phyloP scores from a whole-genome alignment of 2,888 invertebrate species.

The Lymantria dispar region DNA sequence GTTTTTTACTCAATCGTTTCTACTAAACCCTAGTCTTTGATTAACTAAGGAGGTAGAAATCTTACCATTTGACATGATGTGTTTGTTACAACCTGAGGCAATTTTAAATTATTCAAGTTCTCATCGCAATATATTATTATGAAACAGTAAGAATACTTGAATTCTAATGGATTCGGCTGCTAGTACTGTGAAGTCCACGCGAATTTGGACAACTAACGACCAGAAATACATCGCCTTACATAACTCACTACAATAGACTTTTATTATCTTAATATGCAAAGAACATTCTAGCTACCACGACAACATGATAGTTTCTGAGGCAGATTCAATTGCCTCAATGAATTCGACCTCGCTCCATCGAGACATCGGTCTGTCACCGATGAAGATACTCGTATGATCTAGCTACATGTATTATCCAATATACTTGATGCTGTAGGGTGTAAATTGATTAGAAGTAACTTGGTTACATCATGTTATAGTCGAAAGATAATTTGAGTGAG shows the following conservation, averaged over 20 bases:
- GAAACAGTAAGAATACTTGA: too few species aligned
- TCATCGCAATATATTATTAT: too few species aligned
- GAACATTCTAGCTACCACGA: slow-evolving; percentile 24
- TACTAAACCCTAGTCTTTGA: too few species aligned
- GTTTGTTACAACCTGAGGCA: too few species aligned
- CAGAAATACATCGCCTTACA: slow-evolving; percentile 7
- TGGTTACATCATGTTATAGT: too few species aligned
- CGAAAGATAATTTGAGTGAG: neutral
- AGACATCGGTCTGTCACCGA: slow-evolving; percentile 17
- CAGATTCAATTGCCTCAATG: slow-evolving; percentile 67
- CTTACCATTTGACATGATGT: too few species aligned
- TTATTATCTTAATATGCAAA: slow-evolving; percentile 17
- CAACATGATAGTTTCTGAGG: slow-evolving; percentile 40
- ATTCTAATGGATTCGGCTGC: too few species aligned
- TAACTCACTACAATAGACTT: slow-evolving; percentile 4
- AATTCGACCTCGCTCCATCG: slow-evolving; percentile 59
- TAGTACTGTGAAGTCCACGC: too few species aligned
- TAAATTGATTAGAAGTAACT: too few species aligned
- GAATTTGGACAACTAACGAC: neutral
- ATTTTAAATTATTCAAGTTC: too few species aligned
- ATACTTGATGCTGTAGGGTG: slow-evolving; percentile 18
- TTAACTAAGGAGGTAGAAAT: too few species aligned
- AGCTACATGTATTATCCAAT: slow-evolving; percentile 26
- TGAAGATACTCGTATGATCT: slow-evolving; percentile 33
- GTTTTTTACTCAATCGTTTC: too few species aligned